Conservation (phyloP, 1,140 invertebrate species). For the Protaetia brevitarsis region DNA sequence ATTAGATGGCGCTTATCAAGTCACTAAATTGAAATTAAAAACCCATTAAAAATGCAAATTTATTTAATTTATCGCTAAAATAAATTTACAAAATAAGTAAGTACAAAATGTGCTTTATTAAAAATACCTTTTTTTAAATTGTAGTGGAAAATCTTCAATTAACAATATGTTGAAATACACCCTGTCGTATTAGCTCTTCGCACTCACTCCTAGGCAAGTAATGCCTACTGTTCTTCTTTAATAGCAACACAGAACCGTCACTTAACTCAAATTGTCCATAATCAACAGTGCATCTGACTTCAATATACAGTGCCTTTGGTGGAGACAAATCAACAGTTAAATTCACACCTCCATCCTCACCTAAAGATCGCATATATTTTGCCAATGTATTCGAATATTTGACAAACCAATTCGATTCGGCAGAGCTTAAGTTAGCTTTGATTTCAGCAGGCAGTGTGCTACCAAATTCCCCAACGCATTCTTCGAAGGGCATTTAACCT, state of each 20-base stretch:
- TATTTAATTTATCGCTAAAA: no score
- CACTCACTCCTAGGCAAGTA: conserved; percentile 84
- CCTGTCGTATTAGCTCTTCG: conserved; percentile 88
- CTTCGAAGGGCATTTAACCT: conserved; percentile 75
- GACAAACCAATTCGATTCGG: conserved; percentile 83
- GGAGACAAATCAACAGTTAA: conserved; percentile 85
- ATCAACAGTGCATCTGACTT: conserved; percentile 85
- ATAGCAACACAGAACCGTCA: conserved; percentile 81
- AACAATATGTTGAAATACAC: conserved; percentile 78
- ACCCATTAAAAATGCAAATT: no score
- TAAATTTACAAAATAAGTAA: no score
- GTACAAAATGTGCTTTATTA: no score
- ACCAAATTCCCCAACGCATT: conserved; percentile 91
- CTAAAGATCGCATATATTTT: conserved; percentile 85
- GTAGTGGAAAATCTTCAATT: conserved; percentile 18
- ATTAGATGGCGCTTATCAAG: no score
- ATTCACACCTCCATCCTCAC: conserved; percentile 75
- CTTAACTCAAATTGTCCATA: conserved; percentile 93
- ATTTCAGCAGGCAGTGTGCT: conserved; percentile 84
- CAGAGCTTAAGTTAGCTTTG: conserved; percentile 72
- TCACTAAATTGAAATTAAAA: no score
- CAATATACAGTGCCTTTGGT: conserved; percentile 88
- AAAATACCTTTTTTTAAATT: neutral
- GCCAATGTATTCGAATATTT: conserved; percentile 85
- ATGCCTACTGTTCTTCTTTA: conserved; percentile 92